These are phyloP conservation scores for Mesaphorura yosii DNA, from an alignment of 1,140 invertebrate genomes.

Conservation along the genomic window DNA sequence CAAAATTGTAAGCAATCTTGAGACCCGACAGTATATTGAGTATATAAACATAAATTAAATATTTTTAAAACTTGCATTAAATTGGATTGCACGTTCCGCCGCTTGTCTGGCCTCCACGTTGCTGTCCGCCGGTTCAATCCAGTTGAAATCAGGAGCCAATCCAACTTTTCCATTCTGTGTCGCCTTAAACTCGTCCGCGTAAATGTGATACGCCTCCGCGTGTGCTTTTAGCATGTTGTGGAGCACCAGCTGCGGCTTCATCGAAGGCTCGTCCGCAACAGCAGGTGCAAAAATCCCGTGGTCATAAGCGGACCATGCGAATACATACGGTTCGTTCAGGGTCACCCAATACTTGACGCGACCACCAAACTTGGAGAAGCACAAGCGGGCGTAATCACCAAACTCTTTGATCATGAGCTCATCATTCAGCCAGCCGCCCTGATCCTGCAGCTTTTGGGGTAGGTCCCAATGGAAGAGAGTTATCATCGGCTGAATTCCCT, in stretches of 20 bases:
- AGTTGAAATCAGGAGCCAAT: slow-evolving; percentile 13
- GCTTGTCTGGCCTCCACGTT: slow-evolving; percentile 14
- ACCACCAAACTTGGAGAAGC: slow-evolving; percentile 36
- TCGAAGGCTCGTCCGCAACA: slow-evolving; percentile 7
- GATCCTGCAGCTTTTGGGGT: slow-evolving; percentile 34
- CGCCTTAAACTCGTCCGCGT: slow-evolving; percentile 13
- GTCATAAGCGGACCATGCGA: slow-evolving; percentile 31
- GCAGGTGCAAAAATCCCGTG: slow-evolving; percentile 19
- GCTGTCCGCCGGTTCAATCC: slow-evolving; percentile 9
- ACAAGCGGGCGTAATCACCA: slow-evolving; percentile 36
- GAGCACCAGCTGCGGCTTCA: no score
- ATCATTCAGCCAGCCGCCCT: slow-evolving; percentile 38
- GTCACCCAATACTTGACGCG: slow-evolving; percentile 40
- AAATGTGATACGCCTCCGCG: slow-evolving; percentile 15
- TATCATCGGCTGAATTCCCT: slow-evolving; percentile 49
- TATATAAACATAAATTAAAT: no score
- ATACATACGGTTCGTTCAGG: slow-evolving; percentile 39
- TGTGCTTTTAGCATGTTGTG: slow-evolving; percentile 25
- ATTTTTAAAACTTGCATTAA: no score
- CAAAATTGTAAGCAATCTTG: no score
- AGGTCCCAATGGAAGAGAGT: slow-evolving; percentile 41
- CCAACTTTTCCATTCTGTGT: slow-evolving; percentile 19
- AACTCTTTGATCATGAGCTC: slow-evolving; percentile 34
- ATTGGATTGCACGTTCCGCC: slow-evolving; percentile 14
- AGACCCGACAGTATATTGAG: no score